Percentiles rank a stretch among this genome's conserved stretches.
These are phyloP conservation scores for Rana temporaria DNA, from an alignment of 2,113 vertebrate species.

Conservation along the genomic window DNA sequence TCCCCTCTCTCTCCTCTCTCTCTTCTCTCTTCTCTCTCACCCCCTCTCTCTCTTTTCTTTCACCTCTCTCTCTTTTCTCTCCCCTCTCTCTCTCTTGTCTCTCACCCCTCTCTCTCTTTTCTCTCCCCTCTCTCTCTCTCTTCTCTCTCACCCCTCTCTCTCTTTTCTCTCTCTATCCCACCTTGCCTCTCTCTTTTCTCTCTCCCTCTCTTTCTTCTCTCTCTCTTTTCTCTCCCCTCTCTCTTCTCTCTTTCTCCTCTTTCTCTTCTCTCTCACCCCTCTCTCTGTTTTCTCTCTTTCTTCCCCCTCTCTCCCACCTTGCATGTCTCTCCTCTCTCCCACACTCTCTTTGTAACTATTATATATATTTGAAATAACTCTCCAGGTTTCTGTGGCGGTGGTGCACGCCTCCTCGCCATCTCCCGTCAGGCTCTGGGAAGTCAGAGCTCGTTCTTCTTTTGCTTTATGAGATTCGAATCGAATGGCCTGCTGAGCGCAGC, in stretches of 20 bases:
- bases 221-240: neutral
- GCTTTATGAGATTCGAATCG: constrained; percentile 2
- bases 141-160: neutral
- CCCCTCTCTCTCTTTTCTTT: neutral
- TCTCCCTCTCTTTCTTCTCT: neutral
- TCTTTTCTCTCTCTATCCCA: neutral
- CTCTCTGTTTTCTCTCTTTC: neutral
- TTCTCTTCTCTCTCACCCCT: neutral
- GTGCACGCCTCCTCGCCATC: neutral
- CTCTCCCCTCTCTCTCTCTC: neutral
- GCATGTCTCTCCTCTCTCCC: neutral
- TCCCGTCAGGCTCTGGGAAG: neutral
- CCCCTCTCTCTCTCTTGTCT: too few relatives aligned
- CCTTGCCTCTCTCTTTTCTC: neutral
- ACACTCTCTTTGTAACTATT: neutral
- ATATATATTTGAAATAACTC: neutral
- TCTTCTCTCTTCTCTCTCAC: neutral
- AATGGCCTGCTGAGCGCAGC: constrained; percentile 4
- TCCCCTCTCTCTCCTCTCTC: neutral
- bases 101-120: neutral
- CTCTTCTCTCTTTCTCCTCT: neutral
- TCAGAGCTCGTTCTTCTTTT: neutral
- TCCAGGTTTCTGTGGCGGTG: neutral
- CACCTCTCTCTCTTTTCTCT: neutral
- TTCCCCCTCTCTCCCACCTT: neutral